phyloP scores from a whole-genome alignment of 1,140 invertebrate species.

The Homarus americanus region DNA sequence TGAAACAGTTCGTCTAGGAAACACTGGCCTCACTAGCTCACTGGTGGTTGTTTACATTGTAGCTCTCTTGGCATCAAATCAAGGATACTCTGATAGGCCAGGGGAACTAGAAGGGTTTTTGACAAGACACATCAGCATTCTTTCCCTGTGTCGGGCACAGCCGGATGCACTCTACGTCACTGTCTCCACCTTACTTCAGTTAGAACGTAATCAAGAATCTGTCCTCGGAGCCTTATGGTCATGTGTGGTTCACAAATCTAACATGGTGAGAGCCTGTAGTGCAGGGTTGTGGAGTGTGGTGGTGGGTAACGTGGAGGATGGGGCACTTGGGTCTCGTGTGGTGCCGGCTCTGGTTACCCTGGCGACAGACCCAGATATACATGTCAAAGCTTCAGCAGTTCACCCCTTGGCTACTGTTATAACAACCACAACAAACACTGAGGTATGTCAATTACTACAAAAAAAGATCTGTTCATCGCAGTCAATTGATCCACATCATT shows the following conservation, averaged over 20 bases:
- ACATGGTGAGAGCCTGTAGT: constrained; percentile 76
- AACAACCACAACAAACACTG: constrained; percentile 24
- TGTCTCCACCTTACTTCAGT: constrained; percentile 78
- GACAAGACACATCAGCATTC: constrained; percentile 80
- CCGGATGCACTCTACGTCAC: constrained; percentile 76
- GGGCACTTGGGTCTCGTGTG: constrained; percentile 82
- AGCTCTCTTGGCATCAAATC: constrained; percentile 78
- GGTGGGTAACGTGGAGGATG: constrained; percentile 81
- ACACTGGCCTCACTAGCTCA: constrained; percentile 79
- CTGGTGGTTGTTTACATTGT: constrained; percentile 81
- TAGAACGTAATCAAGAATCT: constrained; percentile 77
- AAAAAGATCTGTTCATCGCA: too few relatives aligned
- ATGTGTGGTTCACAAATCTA: constrained; percentile 57
- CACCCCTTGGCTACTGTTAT: constrained; percentile 81
- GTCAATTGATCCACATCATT: too few relatives aligned
- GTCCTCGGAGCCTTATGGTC: constrained; percentile 61
- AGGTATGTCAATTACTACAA: constrained; percentile 48
- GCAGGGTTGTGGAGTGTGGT: constrained; percentile 83
- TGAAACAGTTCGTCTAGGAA: constrained; percentile 77
- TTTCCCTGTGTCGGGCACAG: constrained; percentile 81
- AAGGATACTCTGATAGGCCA: constrained; percentile 78
- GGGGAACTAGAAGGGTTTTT: constrained; percentile 80
- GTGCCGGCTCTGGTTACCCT: constrained; percentile 86
- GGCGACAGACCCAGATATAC: constrained; percentile 83
- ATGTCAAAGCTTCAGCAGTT: constrained; percentile 81